These are phyloP conservation scores for Calidris pygmaea DNA, from an alignment of 2,113 vertebrate genomes.

Conservation along the genomic window DNA sequence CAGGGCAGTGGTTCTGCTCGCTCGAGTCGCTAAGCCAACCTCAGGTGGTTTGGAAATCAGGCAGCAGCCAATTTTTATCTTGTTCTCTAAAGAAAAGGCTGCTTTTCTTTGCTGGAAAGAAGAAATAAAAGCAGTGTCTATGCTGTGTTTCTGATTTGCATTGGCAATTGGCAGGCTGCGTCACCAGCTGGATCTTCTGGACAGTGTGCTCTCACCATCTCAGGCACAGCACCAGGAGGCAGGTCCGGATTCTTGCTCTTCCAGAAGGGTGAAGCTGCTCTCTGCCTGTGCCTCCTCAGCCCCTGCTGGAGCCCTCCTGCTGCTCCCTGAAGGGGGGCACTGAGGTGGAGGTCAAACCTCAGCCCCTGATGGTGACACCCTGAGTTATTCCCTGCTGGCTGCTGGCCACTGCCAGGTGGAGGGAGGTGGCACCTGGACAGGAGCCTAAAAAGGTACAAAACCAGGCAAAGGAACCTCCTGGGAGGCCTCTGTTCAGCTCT, in stretches of 20 bases:
- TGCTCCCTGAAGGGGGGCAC: fast-evolving
- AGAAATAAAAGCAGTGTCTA: neutral
- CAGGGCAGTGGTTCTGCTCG: neutral
- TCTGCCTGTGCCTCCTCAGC: fast-evolving
- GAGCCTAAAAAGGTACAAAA: neutral
- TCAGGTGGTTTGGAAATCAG: neutral
- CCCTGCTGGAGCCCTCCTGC: neutral
- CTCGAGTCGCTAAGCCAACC: neutral
- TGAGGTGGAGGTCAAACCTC: fast-evolving
- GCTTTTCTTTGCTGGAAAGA: neutral
- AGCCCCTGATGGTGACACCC: fast-evolving
- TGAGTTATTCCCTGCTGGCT: neutral
- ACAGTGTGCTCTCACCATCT: fast-evolving
- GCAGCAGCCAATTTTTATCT: neutral
- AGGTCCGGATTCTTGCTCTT: neutral
- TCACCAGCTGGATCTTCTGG: fast-evolving
- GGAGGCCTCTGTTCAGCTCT: neutral
- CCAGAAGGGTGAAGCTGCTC: neutral
- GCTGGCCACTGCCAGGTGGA: neutral
- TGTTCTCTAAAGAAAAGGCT: neutral
- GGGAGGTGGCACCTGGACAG: neutral
- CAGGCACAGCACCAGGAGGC: fast-evolving
- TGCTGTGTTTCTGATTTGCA: fast-evolving
- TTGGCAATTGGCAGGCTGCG: fast-evolving
- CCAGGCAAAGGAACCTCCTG: neutral